phyloP scores from a whole-genome alignment of 2,797 vertebrate species.

The Phaenicophaeus curvirostris region DNA sequence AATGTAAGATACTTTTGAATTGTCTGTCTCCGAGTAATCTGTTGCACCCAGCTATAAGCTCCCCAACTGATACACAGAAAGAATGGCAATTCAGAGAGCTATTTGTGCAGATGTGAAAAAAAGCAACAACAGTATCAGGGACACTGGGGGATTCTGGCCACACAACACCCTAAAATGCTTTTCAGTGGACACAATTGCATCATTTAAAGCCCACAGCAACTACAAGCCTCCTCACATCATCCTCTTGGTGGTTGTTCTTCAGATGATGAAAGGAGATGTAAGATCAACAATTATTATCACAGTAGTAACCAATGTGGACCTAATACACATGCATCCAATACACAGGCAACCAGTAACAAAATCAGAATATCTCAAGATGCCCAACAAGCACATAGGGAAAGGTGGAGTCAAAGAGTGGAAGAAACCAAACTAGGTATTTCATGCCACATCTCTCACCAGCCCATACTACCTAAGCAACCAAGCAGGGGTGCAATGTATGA shows the following conservation, averaged over 20 bases:
- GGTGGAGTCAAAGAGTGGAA: not conserved
- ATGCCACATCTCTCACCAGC: not conserved
- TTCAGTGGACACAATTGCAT: not conserved
- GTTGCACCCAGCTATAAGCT: not conserved
- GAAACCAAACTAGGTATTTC: not conserved
- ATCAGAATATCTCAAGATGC: not conserved
- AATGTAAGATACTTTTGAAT: not conserved
- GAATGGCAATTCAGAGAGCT: not conserved
- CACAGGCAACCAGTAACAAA: not conserved
- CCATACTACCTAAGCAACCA: not conserved
- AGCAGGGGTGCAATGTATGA: accelerated
- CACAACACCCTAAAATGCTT: not conserved
- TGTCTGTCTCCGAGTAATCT: not conserved
- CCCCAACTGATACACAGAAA: not conserved
- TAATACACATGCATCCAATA: not conserved
- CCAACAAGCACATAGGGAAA: not conserved
- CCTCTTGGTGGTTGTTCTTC: not conserved
- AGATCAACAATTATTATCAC: not conserved
- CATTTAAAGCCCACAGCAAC: accelerated
- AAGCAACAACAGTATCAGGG: not conserved
- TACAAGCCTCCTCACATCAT: not conserved
- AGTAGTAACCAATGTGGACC: not conserved
- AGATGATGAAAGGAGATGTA: not conserved
- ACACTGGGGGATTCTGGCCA: not conserved
- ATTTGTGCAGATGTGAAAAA: not conserved